Percentiles rank a stretch among this genome's conserved stretches.
These are phyloP conservation scores for Paralichthys olivaceus DNA, from an alignment of 2,113 vertebrate genomes.

Conservation along the genomic window DNA sequence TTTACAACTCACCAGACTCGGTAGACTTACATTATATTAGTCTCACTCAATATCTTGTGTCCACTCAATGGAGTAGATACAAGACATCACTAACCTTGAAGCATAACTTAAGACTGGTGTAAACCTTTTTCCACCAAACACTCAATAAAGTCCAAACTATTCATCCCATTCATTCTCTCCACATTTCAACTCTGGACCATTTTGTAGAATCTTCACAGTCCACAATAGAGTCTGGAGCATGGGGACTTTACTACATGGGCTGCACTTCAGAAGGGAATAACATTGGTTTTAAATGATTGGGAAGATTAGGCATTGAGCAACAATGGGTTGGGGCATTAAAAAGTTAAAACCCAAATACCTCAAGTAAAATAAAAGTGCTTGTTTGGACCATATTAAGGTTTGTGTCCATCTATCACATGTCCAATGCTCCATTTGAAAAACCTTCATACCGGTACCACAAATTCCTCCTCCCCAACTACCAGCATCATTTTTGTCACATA, in stretches of 20 bases:
- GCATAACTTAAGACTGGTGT: background rate
- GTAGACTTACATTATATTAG: background rate
- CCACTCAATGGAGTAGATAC: conserved; percentile 12
- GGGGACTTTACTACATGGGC: background rate
- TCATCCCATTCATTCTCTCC: no score
- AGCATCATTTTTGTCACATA: background rate
- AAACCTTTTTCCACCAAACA: background rate
- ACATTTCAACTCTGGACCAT: background rate
- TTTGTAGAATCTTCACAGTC: background rate
- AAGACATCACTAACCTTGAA: background rate
- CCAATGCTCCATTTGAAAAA: background rate
- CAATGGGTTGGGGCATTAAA: background rate
- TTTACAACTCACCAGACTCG: conserved; percentile 3
- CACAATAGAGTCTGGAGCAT: background rate
- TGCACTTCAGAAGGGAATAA: background rate
- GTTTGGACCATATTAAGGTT: no score
- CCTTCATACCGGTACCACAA: no score
- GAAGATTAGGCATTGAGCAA: background rate
- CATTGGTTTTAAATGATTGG: background rate
- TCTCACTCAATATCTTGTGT: conserved; percentile 19
- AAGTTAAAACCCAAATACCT: background rate
- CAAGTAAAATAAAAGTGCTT: background rate
- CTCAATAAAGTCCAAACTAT: background rate
- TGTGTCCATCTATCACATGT: background rate
- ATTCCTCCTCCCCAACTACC: no score